Evolutionary conservation across 2,888 invertebrate genomes (phyloP).

Genomic region (Oscheius sp.): DNA sequence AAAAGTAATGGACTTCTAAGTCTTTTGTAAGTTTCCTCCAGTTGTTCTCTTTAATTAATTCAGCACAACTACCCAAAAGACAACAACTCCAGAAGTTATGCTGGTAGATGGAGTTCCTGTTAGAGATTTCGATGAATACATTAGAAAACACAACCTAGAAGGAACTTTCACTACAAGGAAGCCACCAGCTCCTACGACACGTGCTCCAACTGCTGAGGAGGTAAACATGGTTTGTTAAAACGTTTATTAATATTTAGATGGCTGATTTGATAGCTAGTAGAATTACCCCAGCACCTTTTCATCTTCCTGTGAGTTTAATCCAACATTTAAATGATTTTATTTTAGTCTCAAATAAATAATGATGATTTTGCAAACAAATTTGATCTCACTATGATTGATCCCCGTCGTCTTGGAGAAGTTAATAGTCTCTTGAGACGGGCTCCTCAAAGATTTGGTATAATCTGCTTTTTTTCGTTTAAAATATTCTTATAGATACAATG

Average conservation of each 20-base stretch:
- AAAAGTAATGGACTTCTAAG: conserved; percentile 26
- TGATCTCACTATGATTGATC: conserved; percentile 49
- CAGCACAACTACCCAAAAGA: conserved; percentile 36
- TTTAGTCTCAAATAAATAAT: background rate
- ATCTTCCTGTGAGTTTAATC: background rate
- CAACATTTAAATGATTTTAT: background rate
- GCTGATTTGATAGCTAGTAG: conserved; percentile 4
- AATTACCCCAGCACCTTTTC: background rate
- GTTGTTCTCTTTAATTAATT: background rate
- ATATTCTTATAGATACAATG: background rate
- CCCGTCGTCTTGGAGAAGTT: conserved; percentile 45
- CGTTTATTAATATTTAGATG: background rate
- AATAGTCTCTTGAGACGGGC: conserved; percentile 47
- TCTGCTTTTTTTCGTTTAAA: background rate
- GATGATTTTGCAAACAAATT: conserved; percentile 39
- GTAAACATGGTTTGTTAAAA: background rate
- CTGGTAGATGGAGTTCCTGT: conserved; percentile 46
- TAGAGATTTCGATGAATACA: conserved; percentile 45
- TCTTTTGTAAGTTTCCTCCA: conserved; percentile 39
- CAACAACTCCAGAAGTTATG: conserved; percentile 41
- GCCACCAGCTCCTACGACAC: conserved; percentile 38
- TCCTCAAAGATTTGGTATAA: conserved; percentile 45
- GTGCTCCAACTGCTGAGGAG: conserved; percentile 25
- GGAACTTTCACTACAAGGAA: conserved; percentile 34
- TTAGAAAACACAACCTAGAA: conserved; percentile 42